Evolutionary conservation across 2,113 vertebrate genomes (phyloP), one percentile per base, ranked within the genome.

Genomic region (Channa argus): DNA sequence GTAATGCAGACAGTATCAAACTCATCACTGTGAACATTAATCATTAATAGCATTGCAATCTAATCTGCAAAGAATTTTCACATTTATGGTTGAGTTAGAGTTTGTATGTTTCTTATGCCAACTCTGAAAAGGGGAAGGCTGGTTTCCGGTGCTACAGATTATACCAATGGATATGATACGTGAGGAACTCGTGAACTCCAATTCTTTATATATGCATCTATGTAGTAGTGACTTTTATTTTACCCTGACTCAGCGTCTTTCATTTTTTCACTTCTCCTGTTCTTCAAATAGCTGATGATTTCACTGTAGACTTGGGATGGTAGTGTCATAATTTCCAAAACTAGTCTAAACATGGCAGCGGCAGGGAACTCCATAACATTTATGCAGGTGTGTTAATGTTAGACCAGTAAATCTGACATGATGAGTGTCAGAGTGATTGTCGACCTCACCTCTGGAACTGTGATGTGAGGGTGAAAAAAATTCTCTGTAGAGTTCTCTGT

Each of bases 371-470:
- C 68, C 60, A 65, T 74, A 63, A 82, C 64, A 86, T 79, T 71
- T 77, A 56, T 71, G 77, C 90, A 91, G 91, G 90, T 91, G 85
- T 90, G 84, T 91, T 91, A 84, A 87, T 74, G 71, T 91, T 88
- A 85, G 73, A n/a, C 60, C 74, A 63, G 75, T 91, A 81, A 85
- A 89, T 92, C 82, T 88, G 70, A 51, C 75, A 43, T 6, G 3
- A 44, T 82, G 72, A 77, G 74, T 13, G 52, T 51, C 12, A 71
- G 64, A 66, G 15, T 51, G 59, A 82, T 80, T 13, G 44, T 78
- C 14, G 3, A 44, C 24, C 49, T 74, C 74, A 33, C 12, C 65
- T 59, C 67, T 75, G 50, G 39, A 66, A 41, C 38, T 34, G 34
- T 11, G 47, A 33, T 34, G n/a, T 14, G 34, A 72, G 33, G 15